phyloP scores from a whole-genome alignment of 2,888 invertebrate species.

The Scaptomyza caliginosa region DNA sequence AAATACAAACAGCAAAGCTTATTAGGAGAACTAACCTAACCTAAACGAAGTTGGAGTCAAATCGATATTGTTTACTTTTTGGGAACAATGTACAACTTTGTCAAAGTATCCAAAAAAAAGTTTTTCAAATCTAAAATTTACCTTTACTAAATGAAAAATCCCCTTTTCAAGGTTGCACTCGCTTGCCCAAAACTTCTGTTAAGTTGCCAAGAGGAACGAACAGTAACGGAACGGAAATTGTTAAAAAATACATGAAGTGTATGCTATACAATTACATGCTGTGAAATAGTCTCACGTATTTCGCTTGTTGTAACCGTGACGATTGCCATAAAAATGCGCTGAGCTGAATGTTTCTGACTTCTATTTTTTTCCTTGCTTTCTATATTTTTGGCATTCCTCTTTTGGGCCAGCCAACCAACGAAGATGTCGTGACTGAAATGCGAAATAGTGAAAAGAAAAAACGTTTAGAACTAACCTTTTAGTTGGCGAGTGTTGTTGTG shows the following conservation, averaged over 20 bases:
- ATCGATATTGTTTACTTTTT: not conserved
- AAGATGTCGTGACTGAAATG: slow-evolving; percentile 47
- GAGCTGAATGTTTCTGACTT: slow-evolving; percentile 13
- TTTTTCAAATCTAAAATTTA: not conserved
- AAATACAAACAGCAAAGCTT: slow-evolving; percentile 3
- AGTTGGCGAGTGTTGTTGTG: not conserved
- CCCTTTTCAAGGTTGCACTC: not conserved
- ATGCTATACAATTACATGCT: slow-evolving; percentile 14
- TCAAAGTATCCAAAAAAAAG: not conserved
- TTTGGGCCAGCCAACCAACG: slow-evolving; percentile 34
- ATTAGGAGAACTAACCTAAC: slow-evolving; percentile 21
- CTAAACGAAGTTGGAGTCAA: not conserved
- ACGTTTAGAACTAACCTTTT: slow-evolving; percentile 37
- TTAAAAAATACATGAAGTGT: slow-evolving; percentile 18
- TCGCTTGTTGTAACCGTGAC: slow-evolving; percentile 45
- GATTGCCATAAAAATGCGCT: slow-evolving; percentile 49
- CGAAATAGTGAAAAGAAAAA: slow-evolving; percentile 12
- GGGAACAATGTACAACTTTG: not conserved
- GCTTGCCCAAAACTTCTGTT: not conserved
- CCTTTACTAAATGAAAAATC: not conserved
- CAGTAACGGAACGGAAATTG: slow-evolving; percentile 25
- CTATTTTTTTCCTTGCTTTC: not conserved
- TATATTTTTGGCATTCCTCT: slow-evolving; percentile 10
- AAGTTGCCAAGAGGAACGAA: not conserved
- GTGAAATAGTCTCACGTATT: slow-evolving; percentile 53